Conservation (phyloP, 2,888 invertebrate species). For the Pherbina coryleti region DNA sequence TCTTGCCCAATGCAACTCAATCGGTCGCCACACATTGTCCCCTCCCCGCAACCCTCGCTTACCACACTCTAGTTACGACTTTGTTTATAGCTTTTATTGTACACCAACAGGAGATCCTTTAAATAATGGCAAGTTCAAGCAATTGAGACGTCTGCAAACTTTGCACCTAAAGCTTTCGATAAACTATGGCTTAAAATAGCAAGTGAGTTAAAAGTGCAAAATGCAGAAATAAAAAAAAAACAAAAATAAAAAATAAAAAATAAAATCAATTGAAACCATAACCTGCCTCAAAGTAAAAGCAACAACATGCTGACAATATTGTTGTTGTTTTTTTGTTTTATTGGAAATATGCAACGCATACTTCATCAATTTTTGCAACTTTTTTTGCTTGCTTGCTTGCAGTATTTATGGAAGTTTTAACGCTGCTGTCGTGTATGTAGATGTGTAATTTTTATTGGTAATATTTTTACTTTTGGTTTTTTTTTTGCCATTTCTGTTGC, state of each 20-base stretch:
- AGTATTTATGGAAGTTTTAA: background rate
- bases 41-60: too few species aligned
- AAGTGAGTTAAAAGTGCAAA: background rate
- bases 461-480: background rate
- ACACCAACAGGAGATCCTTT: conserved; percentile 36
- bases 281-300: background rate
- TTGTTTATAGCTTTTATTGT: background rate
- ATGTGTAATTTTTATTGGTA: background rate
- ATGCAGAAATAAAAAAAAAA: background rate
- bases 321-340: conserved; percentile 25
- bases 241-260: background rate
- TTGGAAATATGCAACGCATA: conserved; percentile 50
- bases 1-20: too few species aligned
- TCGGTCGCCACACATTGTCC: too few species aligned
- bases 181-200: conserved; percentile 38
- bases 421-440: background rate
- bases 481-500: background rate
- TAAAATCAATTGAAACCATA: background rate
- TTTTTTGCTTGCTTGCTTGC: conserved; percentile 7
- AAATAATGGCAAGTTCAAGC: conserved; percentile 46
- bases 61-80: too few species aligned
- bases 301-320: background rate
- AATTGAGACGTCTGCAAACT: conserved; percentile 58
- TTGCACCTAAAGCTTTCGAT: conserved; percentile 52
- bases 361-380: conserved; percentile 49